Evolutionary conservation across 2,113 vertebrate species (phyloP).

Genomic region (human (Homo sapiens)): DNA sequence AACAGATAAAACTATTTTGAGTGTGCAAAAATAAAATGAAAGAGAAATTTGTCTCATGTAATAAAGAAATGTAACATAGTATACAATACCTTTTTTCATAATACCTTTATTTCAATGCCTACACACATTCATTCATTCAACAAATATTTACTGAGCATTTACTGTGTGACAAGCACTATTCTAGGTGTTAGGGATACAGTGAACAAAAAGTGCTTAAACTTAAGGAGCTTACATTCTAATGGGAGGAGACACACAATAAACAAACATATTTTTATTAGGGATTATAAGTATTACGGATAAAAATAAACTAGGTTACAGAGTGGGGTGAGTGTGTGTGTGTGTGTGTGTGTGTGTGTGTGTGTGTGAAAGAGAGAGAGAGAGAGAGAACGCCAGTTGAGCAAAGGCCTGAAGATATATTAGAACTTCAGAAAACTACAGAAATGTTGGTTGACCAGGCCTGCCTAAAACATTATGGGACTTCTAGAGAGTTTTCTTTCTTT

Average conservation of each 20-base stretch:
- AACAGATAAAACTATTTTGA: slow-evolving; percentile 33
- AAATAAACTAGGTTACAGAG: slow-evolving; percentile 13
- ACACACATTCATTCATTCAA: background rate
- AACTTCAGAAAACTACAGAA: slow-evolving; percentile 32
- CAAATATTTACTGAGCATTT: background rate
- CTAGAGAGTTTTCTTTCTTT: slow-evolving; percentile 4
- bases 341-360: no score
- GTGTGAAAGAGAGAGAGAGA: accelerated
- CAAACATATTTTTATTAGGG: background rate
- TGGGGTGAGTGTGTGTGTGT: background rate
- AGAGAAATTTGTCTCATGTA: slow-evolving; percentile 38
- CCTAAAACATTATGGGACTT: slow-evolving; percentile 2
- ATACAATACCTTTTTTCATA: background rate
- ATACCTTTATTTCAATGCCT: background rate
- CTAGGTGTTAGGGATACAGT: background rate
- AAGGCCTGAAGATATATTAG: background rate
- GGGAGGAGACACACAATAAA: background rate
- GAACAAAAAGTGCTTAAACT: slow-evolving; percentile 13
- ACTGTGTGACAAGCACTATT: background rate
- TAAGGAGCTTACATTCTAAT: slow-evolving; percentile 18
- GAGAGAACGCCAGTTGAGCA: background rate
- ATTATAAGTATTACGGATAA: background rate
- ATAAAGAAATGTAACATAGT: background rate
- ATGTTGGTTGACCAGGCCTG: background rate
- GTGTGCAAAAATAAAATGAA: slow-evolving; percentile 36